Conservation (phyloP, 1,140 invertebrate genomes). For the Zaprionus ornatus region DNA sequence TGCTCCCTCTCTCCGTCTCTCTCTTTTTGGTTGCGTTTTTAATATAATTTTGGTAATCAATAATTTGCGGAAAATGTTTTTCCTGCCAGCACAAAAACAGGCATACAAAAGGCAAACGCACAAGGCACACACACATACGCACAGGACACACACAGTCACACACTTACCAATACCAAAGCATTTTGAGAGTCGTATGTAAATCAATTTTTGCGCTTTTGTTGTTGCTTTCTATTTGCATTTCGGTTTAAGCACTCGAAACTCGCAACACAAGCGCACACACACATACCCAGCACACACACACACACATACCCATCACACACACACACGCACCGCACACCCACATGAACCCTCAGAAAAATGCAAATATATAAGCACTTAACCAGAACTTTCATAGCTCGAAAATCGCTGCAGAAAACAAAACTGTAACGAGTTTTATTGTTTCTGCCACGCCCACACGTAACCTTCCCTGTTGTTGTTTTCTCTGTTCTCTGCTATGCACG, state of each 20-base stretch:
- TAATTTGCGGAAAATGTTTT: conserved; percentile 59
- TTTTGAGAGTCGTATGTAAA: conserved; percentile 38
- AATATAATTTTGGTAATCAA: conserved; percentile 61
- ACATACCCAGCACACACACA: conserved; percentile 11
- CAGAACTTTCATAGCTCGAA: conserved; percentile 38
- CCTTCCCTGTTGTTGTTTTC: conserved; percentile 5
- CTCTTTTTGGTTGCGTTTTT: conserved; percentile 20
- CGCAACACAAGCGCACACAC: conserved; percentile 11
- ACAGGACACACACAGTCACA: background rate
- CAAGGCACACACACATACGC: conserved; percentile 5
- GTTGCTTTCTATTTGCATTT: conserved; percentile 52
- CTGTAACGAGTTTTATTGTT: conserved; percentile 32
- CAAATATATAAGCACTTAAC: conserved; percentile 38
- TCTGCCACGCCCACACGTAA: background rate
- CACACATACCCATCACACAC: background rate
- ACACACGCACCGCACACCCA: background rate
- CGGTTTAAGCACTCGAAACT: conserved; percentile 32
- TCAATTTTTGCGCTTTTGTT: conserved; percentile 49
- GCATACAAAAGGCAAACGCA: conserved; percentile 16
- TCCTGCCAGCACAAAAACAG: conserved; percentile 8
- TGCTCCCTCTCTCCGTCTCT: background rate
- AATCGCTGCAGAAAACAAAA: conserved; percentile 34
- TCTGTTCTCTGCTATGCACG: conserved; percentile 9
- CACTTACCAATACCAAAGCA: background rate
- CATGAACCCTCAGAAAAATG: conserved; percentile 3